phyloP scores from a whole-genome alignment of 2,113 vertebrate genomes.

The Promerops cafer region DNA sequence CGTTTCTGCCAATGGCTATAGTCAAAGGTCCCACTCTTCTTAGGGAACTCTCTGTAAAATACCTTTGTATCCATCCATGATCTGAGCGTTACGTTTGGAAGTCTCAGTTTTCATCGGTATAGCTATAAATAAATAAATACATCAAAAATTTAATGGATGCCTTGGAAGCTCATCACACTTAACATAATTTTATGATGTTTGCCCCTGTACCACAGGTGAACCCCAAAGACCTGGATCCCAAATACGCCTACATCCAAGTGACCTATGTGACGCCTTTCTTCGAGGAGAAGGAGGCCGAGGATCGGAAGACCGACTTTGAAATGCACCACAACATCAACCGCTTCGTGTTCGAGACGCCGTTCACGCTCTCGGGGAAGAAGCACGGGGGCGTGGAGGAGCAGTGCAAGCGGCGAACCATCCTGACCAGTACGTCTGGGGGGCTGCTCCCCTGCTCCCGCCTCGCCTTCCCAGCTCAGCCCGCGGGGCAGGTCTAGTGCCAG shows the following conservation, averaged over 20 bases:
- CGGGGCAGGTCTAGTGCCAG: fast-evolving
- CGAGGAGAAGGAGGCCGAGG: conserved; percentile 90
- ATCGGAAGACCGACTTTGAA: conserved; percentile 92
- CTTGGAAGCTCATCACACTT: background rate
- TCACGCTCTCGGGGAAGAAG: conserved; percentile 93
- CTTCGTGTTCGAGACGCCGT: conserved; percentile 96
- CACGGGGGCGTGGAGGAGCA: conserved; percentile 95
- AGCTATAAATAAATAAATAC: background rate
- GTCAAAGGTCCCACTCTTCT: background rate
- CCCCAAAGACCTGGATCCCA: conserved; percentile 92
- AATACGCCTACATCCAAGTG: conserved; percentile 96
- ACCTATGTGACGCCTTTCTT: conserved; percentile 94
- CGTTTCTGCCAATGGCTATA: background rate
- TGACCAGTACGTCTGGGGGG: conserved; percentile 86
- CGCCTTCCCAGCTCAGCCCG: background rate
- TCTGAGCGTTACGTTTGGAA: background rate
- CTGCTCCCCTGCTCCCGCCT: background rate
- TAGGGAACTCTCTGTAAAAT: background rate
- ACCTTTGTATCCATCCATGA: background rate
- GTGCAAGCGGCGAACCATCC: conserved; percentile 91
- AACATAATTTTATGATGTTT: background rate
- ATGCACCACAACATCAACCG: conserved; percentile 94
- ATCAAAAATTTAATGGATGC: background rate
- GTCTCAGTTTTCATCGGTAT: background rate
- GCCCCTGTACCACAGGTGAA: conserved; percentile 79